Base-by-base conservation (phyloP, 37 sponge, comb jelly and placozoan species). In the Tethya wilhelma region DNA sequence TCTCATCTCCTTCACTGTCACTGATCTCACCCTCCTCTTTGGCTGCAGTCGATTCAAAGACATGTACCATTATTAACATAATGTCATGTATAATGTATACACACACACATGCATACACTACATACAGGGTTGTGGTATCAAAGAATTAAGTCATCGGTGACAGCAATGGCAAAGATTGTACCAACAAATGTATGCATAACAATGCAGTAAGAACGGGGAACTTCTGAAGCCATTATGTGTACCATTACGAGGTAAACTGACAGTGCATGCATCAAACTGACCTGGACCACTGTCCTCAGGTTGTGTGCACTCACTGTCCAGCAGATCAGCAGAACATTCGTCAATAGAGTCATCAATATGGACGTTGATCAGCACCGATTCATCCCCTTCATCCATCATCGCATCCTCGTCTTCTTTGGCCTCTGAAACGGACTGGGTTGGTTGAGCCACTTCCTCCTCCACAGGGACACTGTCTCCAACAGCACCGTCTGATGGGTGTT, bases 21-120 rank as follows among this genome's bases (percentile, higher is more conserved):
- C 53, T 56, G 19, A 76, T 53, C 46, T 75, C 84, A 40, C 76
- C 77, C 11, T 84, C 84, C 37, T 84, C 84, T 31, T 65, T 67
- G 1, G 68, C 75, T 75, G 59, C 4, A 39, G 56, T 29, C 22
- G 2, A 43, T n/a, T n/a, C n/a, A n/a, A n/a, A n/a, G n/a, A n/a
- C n/a, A n/a, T n/a, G n/a, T n/a, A n/a, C n/a, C 68, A 67, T 23
- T 37, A 7, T 38, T 67, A 36, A 49, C 53, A 49, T 19, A 9
- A 9, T 49, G 53, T 14, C 14, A 19, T 49, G 14, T 14, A 49
- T 14, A 49, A 9, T 49, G 14, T 49, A 14, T 49, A 14, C 14
- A 49, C 53, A 49, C 14, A 14, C 53, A 49, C 53, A 49, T 49
- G 53, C 14, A 49, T 14, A 49, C 14, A 14, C 14, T 19, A 49